phyloP scores from a whole-genome alignment of 2,113 vertebrate genomes.

The Aphyosemion australe region DNA sequence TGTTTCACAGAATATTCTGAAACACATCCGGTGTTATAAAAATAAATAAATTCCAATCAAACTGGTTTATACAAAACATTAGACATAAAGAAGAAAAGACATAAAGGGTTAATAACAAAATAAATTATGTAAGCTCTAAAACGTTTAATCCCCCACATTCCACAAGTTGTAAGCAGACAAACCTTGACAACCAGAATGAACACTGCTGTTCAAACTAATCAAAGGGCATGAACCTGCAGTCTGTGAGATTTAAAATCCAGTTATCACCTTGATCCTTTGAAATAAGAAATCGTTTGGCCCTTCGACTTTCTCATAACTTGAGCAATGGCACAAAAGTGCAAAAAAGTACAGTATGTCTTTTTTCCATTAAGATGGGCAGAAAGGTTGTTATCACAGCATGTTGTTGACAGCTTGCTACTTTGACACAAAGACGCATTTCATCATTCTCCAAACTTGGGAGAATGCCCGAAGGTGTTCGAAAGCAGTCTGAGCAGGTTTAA shows the following conservation, averaged over 20 bases:
- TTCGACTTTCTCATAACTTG: constrained; percentile 8
- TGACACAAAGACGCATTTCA: neutral
- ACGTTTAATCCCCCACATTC: constrained; percentile 37
- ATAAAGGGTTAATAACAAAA: constrained; percentile 36
- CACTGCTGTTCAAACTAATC: neutral
- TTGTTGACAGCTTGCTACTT: neutral
- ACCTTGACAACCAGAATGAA: neutral
- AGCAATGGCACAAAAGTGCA: neutral
- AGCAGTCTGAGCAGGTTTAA: neutral
- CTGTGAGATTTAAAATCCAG: neutral
- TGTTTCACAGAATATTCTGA: constrained; percentile 19
- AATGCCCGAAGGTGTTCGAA: constrained; percentile 1
- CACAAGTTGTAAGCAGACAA: constrained; percentile 2
- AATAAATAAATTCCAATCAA: neutral
- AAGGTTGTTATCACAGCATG: neutral
- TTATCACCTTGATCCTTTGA: neutral
- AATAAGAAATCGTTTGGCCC: constrained; percentile 1
- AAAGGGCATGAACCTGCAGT: neutral
- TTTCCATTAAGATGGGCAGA: neutral
- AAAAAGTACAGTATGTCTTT: neutral
- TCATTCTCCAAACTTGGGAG: neutral
- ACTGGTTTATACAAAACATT: constrained; percentile 1
- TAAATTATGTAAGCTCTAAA: constrained; percentile 24
- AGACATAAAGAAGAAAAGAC: neutral
- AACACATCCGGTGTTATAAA: neutral